Evolutionary conservation across 2,113 vertebrate genomes (phyloP), one percentile per base, ranked within the genome.

Genomic region (Antidorcas marsupialis): DNA sequence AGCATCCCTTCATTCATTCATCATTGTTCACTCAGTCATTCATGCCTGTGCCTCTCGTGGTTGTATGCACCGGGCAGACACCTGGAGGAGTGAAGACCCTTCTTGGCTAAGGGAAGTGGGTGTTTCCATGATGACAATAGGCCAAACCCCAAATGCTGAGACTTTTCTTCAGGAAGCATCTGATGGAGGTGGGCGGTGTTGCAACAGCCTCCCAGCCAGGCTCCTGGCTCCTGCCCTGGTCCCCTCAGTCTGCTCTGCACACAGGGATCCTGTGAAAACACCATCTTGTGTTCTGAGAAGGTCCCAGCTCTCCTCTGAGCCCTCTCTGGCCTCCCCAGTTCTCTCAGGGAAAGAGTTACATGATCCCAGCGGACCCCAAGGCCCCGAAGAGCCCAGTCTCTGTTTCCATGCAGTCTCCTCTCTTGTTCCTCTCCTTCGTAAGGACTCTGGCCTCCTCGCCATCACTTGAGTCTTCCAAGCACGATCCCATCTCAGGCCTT

Each of bases 21-120:
- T n/a, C 25, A 30, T 4, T 27, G 4, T 21, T 33, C 55, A 43
- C 15, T 21, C n/a, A 23, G 47, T 50, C 71, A 36, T 33, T 50
- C 71, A 30, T 11, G 10, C 28, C 13, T 1, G 8, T 2, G 21
- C 30, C 52, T 3, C 74, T 5, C 4, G 0, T 19, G 4, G 10
- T 0, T 3, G 3, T 1, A 0, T 4, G 83, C 43, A 0, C 55
- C 0, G 1, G 47, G 17, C 79, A 82, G 19, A n/a, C 79, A 5
- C 33, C n/a, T 12, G 1, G 47, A 33, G 17, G 28, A 7, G 27
- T 5, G 2, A n/a, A 14, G 57, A 36, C 1, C 17, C 0, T 36
- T 1, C 21, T 45, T 89, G 47, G 14, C 39, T 28, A 0, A 19
- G 78, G 89, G 50, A 33, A 45, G 2, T 16, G 62, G 53, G 9